These are phyloP conservation scores for Napeogenes sylphis DNA, from an alignment of 2,888 invertebrate genomes.

Conservation along the genomic window DNA sequence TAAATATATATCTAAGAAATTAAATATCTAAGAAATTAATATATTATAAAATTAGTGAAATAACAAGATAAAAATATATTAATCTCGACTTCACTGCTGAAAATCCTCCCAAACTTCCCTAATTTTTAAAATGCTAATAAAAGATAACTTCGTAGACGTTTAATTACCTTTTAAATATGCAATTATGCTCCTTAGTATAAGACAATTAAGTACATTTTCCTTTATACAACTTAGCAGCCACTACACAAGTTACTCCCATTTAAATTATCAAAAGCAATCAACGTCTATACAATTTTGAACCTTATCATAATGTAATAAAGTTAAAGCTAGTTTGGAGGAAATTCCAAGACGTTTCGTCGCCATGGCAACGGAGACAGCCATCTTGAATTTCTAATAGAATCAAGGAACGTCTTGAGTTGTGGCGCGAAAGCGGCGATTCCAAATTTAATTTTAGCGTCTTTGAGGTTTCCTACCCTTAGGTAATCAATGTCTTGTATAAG, in stretches of 20 bases:
- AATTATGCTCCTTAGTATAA: conserved; percentile 30
- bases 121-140: conserved; percentile 6
- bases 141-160: conserved; percentile 6
- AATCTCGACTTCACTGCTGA: not conserved
- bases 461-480: conserved; percentile 52
- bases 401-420: conserved; percentile 68
- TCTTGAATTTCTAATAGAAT: conserved; percentile 59
- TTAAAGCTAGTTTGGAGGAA: conserved; percentile 33
- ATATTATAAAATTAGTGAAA: too few relatives aligned
- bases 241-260: conserved; percentile 13
- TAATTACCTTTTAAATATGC: conserved; percentile 15
- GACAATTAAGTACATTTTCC: conserved; percentile 33
- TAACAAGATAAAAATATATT: too few relatives aligned
- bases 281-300: conserved; percentile 27
- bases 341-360: conserved; percentile 53
- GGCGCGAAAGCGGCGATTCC: conserved; percentile 58
- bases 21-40: too few relatives aligned
- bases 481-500: too few relatives aligned
- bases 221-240: conserved; percentile 9
- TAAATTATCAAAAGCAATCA: conserved; percentile 20
- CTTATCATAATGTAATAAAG: conserved; percentile 34
- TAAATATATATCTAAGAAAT: too few relatives aligned
- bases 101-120: conserved; percentile 8
- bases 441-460: conserved; percentile 59
- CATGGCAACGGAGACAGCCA: conserved; percentile 63